Evolutionary conservation across 2,113 vertebrate species (phyloP).

Genomic region (Phylloscopus whistleri): DNA sequence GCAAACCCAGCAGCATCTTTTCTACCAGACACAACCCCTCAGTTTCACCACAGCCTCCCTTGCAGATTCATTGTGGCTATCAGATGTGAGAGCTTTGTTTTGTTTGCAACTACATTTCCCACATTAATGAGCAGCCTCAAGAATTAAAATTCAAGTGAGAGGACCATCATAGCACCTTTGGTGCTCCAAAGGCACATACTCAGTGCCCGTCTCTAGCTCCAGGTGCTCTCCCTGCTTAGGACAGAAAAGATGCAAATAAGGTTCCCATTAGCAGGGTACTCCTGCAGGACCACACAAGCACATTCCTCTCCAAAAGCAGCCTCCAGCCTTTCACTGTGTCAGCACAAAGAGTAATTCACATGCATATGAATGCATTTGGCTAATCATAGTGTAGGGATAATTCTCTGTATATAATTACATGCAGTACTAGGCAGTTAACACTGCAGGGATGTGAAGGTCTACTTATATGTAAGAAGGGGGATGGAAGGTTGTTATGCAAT

Average conservation of each 20-base stretch:
- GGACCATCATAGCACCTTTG: background rate
- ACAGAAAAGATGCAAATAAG: background rate
- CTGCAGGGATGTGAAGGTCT: conserved; percentile 42
- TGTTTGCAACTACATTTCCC: background rate
- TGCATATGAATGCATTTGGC: conserved; percentile 59
- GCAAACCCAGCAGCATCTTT: background rate
- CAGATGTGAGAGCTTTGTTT: background rate
- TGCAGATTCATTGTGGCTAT: background rate
- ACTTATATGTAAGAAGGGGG: background rate
- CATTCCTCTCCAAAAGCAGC: conserved; percentile 45
- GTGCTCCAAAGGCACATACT: background rate
- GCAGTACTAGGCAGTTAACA: conserved; percentile 60
- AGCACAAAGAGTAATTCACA: conserved; percentile 61
- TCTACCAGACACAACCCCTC: background rate
- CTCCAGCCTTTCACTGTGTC: conserved; percentile 57
- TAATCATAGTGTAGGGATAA: conserved; percentile 68
- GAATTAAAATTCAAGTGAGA: background rate
- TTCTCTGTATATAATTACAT: conserved; percentile 64
- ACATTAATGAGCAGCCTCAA: background rate
- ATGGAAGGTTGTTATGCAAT: conserved; percentile 16
- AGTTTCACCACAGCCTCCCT: background rate
- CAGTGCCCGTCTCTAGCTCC: background rate
- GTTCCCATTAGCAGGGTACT: background rate
- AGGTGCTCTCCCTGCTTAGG: background rate
- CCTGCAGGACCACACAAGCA: conserved; percentile 48